These are phyloP conservation scores for Platalea minor DNA, from an alignment of 2,797 vertebrate species.

Conservation along the genomic window DNA sequence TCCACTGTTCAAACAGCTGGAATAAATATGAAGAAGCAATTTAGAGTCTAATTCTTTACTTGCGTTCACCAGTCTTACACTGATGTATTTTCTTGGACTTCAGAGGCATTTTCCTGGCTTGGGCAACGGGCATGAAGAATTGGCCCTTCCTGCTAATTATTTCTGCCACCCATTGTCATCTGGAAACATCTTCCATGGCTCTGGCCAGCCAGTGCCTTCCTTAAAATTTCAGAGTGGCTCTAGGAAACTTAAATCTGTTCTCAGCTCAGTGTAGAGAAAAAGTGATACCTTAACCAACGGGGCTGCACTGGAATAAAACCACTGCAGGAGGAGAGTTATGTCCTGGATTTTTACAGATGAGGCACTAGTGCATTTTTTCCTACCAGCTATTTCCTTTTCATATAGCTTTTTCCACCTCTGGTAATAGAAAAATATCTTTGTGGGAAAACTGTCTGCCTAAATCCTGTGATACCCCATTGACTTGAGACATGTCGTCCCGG, in stretches of 20 bases:
- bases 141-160: background rate
- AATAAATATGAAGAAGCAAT: conserved; percentile 47
- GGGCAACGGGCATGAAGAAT: background rate
- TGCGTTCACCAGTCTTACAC: conserved; percentile 32
- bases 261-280: background rate
- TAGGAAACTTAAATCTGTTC: background rate
- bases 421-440: background rate
- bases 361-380: background rate
- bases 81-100: background rate
- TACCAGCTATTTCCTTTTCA: background rate
- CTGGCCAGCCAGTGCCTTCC: background rate
- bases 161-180: conserved; percentile 7
- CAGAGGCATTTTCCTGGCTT: background rate
- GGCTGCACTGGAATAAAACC: background rate
- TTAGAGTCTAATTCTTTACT: conserved; percentile 24
- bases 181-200: background rate
- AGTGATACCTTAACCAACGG: background rate
- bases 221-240: background rate
- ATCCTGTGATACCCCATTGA: background rate
- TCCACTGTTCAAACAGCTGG: conserved; percentile 31
- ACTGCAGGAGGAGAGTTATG: background rate
- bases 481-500: background rate
- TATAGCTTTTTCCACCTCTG: background rate
- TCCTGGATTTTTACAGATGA: background rate
- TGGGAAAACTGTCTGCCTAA: conserved; percentile 14